Evolutionary conservation across 2,797 vertebrate species (phyloP).

Genomic region (Argya squamiceps): DNA sequence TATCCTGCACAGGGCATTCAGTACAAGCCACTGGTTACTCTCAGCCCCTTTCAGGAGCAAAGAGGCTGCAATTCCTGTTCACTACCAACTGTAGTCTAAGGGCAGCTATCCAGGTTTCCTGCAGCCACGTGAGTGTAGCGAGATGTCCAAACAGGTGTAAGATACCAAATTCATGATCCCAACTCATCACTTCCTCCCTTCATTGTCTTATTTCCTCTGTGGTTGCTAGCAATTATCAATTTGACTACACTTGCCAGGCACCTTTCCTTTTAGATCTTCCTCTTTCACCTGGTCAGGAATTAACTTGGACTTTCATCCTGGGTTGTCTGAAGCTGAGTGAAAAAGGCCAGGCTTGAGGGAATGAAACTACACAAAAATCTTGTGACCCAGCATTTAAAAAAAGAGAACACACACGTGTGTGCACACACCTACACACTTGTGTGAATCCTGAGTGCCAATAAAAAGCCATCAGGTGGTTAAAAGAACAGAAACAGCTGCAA

Average conservation of each 20-base stretch:
- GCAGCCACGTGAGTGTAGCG: not conserved
- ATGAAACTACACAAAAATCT: not conserved
- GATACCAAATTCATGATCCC: not conserved
- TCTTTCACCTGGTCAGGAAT: not conserved
- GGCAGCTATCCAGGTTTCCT: not conserved
- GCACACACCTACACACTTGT: not conserved
- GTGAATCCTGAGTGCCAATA: not conserved
- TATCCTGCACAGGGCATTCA: conserved; percentile 77
- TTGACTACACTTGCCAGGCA: not conserved
- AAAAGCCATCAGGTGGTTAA: not conserved
- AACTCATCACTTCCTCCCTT: not conserved
- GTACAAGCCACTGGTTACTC: not conserved
- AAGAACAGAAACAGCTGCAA: not conserved
- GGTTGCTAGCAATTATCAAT: not conserved
- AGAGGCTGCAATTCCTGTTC: not conserved
- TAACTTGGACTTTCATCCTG: not conserved
- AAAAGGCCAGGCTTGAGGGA: not conserved
- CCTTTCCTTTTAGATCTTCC: not conserved
- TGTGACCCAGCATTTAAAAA: not conserved
- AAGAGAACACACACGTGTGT: rapidly evolving
- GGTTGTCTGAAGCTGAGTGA: not conserved
- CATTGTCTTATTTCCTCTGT: not conserved
- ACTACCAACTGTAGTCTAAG: not conserved
- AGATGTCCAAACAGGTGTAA: not conserved
- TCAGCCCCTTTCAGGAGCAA: not conserved